Evolutionary conservation across 1,140 invertebrate species (phyloP), one percentile per base, ranked within the genome.

Genomic region (Drosophila pseudoananassae): DNA sequence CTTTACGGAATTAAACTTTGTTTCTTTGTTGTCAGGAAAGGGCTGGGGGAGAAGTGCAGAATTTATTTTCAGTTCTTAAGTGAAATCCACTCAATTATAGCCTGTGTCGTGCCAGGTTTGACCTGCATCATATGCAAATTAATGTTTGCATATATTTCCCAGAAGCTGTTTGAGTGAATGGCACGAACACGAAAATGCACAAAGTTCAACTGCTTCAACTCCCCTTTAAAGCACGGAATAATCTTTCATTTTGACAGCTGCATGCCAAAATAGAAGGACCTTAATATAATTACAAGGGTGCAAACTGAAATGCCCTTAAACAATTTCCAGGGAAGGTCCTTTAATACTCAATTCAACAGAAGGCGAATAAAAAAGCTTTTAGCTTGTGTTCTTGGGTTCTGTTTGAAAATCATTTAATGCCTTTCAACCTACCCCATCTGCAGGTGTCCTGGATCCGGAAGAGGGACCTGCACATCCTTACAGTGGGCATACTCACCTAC

Each of bases 361-460:
- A 40, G 0, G 1, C 8, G 38, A 40, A 40, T 40, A 5, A 14
- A 40, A 38, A 40, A 14, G 38, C 38, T 40, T 40, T 40, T 10
- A 14, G 38, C 10, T 40, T 6, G 36, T 0, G 20, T 20, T 20
- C 3, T 20, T 20, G 20, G 3, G 20, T 20, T 2, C 20, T 20
- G 20, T 20, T 20, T 20, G 1, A 1, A 40, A 15, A 14, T 40
- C 36, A 27, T 49, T 50, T 68, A 69, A 50, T 36, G 4, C 20
- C 25, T 0, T 59, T 46, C 47, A 36, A 36, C n/a, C 14, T 7
- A 6, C 25, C 15, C 12, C 45, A 17, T 15, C 49, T 45, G 17
- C 31, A 96, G 95, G 95, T 96, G 17, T 96, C 95, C 9, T 96
- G 95, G 95, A 96, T 96, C 71, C 92, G 95, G 50, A 95, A 95